Percentiles rank a stretch among this genome's conserved stretches.
Conservation (phyloP, 1,140 invertebrate genomes). For the Cydia amplana region DNA sequence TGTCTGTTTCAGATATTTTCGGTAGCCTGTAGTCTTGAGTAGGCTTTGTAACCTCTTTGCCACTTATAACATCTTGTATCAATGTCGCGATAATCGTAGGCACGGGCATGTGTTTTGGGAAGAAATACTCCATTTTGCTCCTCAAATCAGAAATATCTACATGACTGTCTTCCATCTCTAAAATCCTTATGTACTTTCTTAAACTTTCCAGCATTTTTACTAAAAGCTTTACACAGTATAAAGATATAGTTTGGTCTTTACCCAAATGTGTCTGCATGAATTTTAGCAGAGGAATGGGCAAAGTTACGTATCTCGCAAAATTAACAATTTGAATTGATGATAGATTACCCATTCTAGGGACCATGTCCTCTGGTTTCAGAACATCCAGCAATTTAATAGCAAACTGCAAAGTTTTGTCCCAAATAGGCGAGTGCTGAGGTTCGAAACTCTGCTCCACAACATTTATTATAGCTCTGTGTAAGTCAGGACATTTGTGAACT, state of each 20-base stretch:
- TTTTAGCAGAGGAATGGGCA: constrained; percentile 78
- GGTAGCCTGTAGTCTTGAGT: constrained; percentile 59
- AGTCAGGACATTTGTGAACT: constrained; percentile 85
- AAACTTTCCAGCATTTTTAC: constrained; percentile 75
- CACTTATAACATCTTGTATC: constrained; percentile 70
- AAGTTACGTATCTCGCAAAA: constrained; percentile 75
- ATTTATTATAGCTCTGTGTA: constrained; percentile 82
- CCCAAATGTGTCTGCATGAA: constrained; percentile 66
- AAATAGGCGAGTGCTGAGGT: constrained; percentile 81
- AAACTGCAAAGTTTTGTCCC: constrained; percentile 81
- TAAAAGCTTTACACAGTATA: constrained; percentile 74
- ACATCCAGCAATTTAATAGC: constrained; percentile 75
- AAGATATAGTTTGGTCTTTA: constrained; percentile 69
- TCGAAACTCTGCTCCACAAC: constrained; percentile 81
- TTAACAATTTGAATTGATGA: constrained; percentile 69
- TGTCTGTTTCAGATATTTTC: constrained; percentile 59
- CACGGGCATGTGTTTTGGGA: constrained; percentile 79
- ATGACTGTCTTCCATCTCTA: constrained; percentile 55
- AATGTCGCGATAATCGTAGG: constrained; percentile 74
- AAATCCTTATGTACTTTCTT: constrained; percentile 66
- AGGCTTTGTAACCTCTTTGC: constrained; percentile 38
- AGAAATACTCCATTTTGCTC: constrained; percentile 70
- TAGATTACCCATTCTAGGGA: constrained; percentile 63
- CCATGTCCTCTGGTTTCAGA: constrained; percentile 69
- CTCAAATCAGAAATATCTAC: constrained; percentile 65